These are phyloP conservation scores for Agriotes lineatus DNA, from an alignment of 2,888 invertebrate genomes.

Conservation along the genomic window DNA sequence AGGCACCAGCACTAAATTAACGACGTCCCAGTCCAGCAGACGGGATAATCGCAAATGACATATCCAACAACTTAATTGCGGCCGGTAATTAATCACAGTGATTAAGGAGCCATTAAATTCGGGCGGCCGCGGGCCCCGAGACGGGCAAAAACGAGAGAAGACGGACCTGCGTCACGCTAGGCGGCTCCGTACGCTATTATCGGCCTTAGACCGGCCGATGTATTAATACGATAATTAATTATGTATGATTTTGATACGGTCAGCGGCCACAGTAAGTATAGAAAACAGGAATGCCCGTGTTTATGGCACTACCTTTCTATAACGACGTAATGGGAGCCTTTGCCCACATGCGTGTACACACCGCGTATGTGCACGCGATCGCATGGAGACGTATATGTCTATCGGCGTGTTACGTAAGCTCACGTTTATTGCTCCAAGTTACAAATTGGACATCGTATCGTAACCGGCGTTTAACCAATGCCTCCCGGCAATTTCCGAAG, in stretches of 20 bases:
- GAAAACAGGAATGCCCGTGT: constrained; percentile 38
- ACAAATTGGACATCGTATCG: neutral
- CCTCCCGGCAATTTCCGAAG: too few species aligned
- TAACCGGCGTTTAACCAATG: too few species aligned
- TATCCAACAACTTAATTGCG: constrained; percentile 24
- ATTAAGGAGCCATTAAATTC: constrained; percentile 16
- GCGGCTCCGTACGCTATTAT: constrained; percentile 50
- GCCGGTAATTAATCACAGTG: constrained; percentile 24
- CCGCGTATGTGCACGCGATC: neutral
- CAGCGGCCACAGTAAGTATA: constrained; percentile 53
- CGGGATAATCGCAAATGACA: constrained; percentile 32
- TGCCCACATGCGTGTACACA: constrained; percentile 6
- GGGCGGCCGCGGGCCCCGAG: neutral
- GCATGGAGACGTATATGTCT: neutral
- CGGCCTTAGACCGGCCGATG: constrained; percentile 53
- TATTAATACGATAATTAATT: constrained; percentile 62
- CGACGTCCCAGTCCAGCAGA: constrained; percentile 31
- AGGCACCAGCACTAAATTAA: constrained; percentile 25
- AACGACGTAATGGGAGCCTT: neutral
- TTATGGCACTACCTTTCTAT: constrained; percentile 34
- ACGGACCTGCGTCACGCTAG: constrained; percentile 47
- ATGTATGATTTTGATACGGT: constrained; percentile 62
- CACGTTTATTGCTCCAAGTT: neutral
- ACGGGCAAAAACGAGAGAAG: constrained; percentile 30
- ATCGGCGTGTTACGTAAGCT: neutral